Conservation (phyloP, 2,888 invertebrate genomes). For the Pediacus dermestoides region DNA sequence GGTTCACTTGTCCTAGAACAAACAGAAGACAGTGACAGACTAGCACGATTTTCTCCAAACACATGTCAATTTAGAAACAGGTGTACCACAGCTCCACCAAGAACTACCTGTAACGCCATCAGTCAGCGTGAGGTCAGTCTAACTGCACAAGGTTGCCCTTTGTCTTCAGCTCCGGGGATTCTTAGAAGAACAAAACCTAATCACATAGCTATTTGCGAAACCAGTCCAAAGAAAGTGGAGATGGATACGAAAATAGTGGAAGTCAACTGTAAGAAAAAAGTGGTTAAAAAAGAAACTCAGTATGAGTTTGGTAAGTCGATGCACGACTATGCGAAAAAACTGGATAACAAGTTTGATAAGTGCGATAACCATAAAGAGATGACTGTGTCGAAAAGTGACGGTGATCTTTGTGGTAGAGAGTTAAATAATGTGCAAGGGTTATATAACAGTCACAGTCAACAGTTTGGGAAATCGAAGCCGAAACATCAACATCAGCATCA, state of each 20-base stretch:
- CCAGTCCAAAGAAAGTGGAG: constrained; percentile 6
- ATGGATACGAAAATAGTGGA: constrained; percentile 11
- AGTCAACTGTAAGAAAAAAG: background rate
- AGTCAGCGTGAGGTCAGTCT: constrained; percentile 15
- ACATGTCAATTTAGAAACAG: constrained; percentile 20
- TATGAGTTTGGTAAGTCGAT: constrained; percentile 39
- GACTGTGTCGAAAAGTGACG: constrained; percentile 41
- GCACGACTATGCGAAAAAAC: constrained; percentile 38
- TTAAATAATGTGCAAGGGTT: constrained; percentile 17
- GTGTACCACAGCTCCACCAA: constrained; percentile 26
- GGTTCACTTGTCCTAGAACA: constrained; percentile 58
- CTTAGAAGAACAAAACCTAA: constrained; percentile 9
- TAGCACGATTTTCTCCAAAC: constrained; percentile 14
- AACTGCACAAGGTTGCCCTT: constrained; percentile 18
- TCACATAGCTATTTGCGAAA: constrained; percentile 12
- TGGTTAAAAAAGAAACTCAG: constrained; percentile 14
- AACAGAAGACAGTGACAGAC: constrained; percentile 40
- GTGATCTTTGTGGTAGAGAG: constrained; percentile 35
- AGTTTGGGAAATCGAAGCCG: constrained; percentile 27
- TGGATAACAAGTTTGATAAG: constrained; percentile 23
- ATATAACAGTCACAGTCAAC: constrained; percentile 38
- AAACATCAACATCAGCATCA: constrained; percentile 40
- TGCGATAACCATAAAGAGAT: constrained; percentile 21
- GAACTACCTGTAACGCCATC: constrained; percentile 11
- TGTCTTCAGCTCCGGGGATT: constrained; percentile 16